Evolutionary conservation across 1,140 invertebrate genomes (phyloP).

Genomic region (Panulirus ornatus): DNA sequence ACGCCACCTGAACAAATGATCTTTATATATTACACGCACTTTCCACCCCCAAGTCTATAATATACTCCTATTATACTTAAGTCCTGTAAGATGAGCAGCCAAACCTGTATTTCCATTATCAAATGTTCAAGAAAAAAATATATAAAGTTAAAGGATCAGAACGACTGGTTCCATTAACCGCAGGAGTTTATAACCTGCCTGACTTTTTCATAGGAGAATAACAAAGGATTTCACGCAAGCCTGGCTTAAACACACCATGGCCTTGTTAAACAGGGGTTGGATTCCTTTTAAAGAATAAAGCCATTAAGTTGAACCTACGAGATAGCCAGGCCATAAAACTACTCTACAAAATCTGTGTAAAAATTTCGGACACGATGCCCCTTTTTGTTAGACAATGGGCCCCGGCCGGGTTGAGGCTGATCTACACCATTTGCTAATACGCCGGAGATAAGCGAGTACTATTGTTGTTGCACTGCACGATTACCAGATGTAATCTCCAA

Average conservation of each 20-base stretch:
- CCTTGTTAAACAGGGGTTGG: slow-evolving; percentile 56
- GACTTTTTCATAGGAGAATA: slow-evolving; percentile 34
- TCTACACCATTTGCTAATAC: slow-evolving; percentile 67
- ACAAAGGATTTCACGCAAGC: slow-evolving; percentile 52
- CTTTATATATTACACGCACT: neutral
- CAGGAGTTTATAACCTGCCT: slow-evolving; percentile 25
- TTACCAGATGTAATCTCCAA: slow-evolving; percentile 67
- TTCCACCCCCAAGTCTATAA: too few relatives aligned
- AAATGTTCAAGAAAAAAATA: neutral
- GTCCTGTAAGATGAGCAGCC: too few relatives aligned
- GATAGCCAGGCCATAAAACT: slow-evolving; percentile 60
- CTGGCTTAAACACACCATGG: slow-evolving; percentile 48
- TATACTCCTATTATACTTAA: too few relatives aligned
- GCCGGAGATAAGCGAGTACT: slow-evolving; percentile 53
- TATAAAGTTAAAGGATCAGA: neutral
- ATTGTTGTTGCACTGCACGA: slow-evolving; percentile 51
- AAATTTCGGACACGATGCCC: slow-evolving; percentile 47
- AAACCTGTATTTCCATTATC: slow-evolving; percentile 5
- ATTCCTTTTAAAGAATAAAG: slow-evolving; percentile 71
- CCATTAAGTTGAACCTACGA: slow-evolving; percentile 55
- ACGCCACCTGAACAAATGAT: neutral
- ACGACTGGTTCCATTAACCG: slow-evolving; percentile 34
- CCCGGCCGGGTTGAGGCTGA: slow-evolving; percentile 43
- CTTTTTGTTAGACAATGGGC: slow-evolving; percentile 64
- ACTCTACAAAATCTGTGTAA: slow-evolving; percentile 63